Conservation (phyloP, 2,113 vertebrate genomes). For the Cisticola juncidis region DNA sequence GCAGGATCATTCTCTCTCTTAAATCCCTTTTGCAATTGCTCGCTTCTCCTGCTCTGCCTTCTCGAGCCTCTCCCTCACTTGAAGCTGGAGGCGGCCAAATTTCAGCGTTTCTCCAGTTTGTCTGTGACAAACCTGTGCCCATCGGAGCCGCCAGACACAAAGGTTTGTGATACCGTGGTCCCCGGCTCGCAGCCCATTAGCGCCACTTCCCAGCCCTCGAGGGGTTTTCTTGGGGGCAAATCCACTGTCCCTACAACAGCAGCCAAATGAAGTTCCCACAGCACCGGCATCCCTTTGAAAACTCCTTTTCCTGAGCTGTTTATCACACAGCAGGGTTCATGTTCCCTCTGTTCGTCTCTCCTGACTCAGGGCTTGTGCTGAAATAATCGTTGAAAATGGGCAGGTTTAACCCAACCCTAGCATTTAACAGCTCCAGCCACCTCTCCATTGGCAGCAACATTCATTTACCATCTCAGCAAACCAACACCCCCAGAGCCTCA, state of each 20-base stretch:
- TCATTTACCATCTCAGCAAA: constrained; percentile 58
- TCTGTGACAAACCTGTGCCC: not conserved
- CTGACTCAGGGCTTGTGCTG: not conserved
- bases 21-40: not conserved
- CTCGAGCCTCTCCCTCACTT: not conserved
- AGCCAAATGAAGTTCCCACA: constrained; percentile 54
- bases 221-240: constrained; percentile 44
- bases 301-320: constrained; percentile 20
- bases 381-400: not conserved
- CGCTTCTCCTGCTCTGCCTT: not conserved
- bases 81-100: constrained; percentile 29
- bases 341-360: constrained; percentile 35
- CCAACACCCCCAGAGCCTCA: constrained; percentile 30
- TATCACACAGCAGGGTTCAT: constrained; percentile 10
- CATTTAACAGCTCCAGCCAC: constrained; percentile 9
- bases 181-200: constrained; percentile 11
- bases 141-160: not conserved
- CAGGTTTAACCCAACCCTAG: not conserved
- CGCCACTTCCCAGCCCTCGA: constrained; percentile 37
- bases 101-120: not conserved
- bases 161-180: constrained; percentile 10
- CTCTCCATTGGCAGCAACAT: constrained; percentile 44
- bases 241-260: constrained; percentile 52
- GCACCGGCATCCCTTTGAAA: not conserved
- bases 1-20: not conserved